phyloP scores from a whole-genome alignment of 2,797 vertebrate species.

The Pterois miles region DNA sequence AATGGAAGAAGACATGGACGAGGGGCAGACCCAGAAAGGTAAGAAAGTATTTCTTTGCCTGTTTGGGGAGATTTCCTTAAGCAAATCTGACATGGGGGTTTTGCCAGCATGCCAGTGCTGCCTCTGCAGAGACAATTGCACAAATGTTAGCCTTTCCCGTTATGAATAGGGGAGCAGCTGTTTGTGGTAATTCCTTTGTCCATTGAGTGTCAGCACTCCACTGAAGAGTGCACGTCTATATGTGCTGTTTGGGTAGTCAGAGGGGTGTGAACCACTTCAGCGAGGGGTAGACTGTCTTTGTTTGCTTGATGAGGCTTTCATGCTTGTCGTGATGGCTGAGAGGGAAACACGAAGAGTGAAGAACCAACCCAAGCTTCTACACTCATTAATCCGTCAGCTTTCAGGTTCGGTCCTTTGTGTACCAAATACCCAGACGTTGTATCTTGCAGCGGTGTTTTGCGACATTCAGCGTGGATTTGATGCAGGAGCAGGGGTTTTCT shows the following conservation, averaged over 20 bases:
- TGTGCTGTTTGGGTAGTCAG: slow-evolving; percentile 46
- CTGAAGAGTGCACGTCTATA: slow-evolving; percentile 55
- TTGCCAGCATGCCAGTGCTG: slow-evolving; percentile 41
- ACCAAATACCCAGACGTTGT: slow-evolving; percentile 18
- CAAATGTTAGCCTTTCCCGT: slow-evolving; percentile 46
- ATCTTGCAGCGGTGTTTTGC: slow-evolving; percentile 19
- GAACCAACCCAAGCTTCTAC: slow-evolving; percentile 26
- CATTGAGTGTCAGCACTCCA: slow-evolving; percentile 65
- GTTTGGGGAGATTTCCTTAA: slow-evolving; percentile 16
- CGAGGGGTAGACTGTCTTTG: slow-evolving; percentile 76
- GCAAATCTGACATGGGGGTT: slow-evolving; percentile 32
- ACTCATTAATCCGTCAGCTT: slow-evolving; percentile 48
- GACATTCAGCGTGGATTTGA: slow-evolving; percentile 16
- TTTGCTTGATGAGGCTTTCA: slow-evolving; percentile 75
- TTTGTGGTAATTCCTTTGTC: slow-evolving; percentile 75
- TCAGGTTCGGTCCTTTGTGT: slow-evolving; percentile 44
- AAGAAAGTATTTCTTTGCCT: slow-evolving; percentile 54
- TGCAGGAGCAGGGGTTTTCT: slow-evolving; percentile 32
- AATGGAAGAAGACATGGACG: slow-evolving; percentile 99
- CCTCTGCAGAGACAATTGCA: slow-evolving; percentile 36
- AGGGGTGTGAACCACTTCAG: slow-evolving; percentile 72
- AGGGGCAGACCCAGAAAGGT: slow-evolving; percentile 99
- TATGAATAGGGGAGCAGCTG: slow-evolving; percentile 68
- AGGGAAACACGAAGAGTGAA: slow-evolving; percentile 44
- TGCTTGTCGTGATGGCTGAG: slow-evolving; percentile 64